A percentile compares a stretch with the other conserved stretches of the same genome.
These are phyloP conservation scores for Oryzias woworae DNA, from an alignment of 2,113 vertebrate genomes.

Conservation along the genomic window DNA sequence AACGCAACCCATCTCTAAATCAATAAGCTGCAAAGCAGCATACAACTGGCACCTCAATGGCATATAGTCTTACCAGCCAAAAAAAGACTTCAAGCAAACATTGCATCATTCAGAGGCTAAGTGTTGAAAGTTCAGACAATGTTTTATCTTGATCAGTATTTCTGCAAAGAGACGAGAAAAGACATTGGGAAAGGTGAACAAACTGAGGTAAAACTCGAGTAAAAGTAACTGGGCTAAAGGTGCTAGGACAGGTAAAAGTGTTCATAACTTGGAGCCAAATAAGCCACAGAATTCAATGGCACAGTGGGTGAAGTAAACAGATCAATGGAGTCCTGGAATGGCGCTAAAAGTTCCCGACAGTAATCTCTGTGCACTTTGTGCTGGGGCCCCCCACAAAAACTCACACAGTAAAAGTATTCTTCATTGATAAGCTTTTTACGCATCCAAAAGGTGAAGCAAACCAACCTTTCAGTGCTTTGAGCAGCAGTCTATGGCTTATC, in stretches of 20 bases:
- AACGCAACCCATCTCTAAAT: neutral
- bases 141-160: too few relatives aligned
- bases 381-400: neutral
- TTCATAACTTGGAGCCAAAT: conserved; percentile 18
- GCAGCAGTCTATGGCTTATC: too few relatives aligned
- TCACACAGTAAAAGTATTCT: neutral
- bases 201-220: neutral
- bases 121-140: neutral
- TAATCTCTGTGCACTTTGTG: conserved; percentile 11
- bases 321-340: conserved; percentile 7
- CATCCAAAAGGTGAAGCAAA: too few relatives aligned
- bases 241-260: conserved; percentile 2
- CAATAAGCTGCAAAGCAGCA: neutral
- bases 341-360: neutral
- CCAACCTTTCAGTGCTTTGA: too few relatives aligned
- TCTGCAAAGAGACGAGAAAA: neutral
- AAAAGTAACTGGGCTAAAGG: conserved; percentile 34
- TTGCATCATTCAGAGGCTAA: too few relatives aligned
- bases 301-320: neutral
- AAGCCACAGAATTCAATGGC: neutral
- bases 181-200: neutral
- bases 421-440: too few relatives aligned
- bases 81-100: neutral
- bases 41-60: neutral
- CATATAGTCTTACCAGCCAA: neutral